A percentile compares a stretch with the other conserved stretches of the same genome.
These are phyloP conservation scores for Irena cyanogastra DNA, from an alignment of 2,113 vertebrate genomes.

Conservation along the genomic window DNA sequence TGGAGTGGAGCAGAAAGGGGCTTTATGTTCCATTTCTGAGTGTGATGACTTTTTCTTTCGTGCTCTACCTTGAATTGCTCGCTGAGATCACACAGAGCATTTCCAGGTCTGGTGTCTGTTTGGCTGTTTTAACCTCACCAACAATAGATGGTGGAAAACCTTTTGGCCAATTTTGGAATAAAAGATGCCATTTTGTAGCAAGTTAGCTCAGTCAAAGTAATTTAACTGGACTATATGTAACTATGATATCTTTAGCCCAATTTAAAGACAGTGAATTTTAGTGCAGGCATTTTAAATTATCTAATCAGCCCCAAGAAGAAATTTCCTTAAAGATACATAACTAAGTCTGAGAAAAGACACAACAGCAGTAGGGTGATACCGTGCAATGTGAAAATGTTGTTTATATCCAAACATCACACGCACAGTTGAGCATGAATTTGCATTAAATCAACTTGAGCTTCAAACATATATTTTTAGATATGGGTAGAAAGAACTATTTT, in stretches of 20 bases:
- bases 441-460: neutral
- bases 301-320: neutral
- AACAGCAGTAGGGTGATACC: neutral
- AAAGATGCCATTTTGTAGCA: neutral
- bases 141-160: neutral
- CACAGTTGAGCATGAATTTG: conserved; percentile 31
- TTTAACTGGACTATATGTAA: neutral
- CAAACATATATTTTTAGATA: conserved; percentile 10
- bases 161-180: neutral
- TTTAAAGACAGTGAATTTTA: neutral
- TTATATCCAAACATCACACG: conserved; percentile 1
- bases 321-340: neutral
- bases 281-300: neutral
- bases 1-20: neutral
- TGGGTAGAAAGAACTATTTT: conserved; percentile 1
- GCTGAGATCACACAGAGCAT: neutral
- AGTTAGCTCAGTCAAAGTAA: neutral
- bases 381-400: neutral
- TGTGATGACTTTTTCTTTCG: neutral
- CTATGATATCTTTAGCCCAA: neutral
- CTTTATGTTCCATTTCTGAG: neutral
- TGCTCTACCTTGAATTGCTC: neutral
- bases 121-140: neutral
- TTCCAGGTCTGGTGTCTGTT: neutral
- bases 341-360: neutral